A percentile compares a stretch with the other conserved stretches of the same genome.
These are phyloP conservation scores for Diadumene lineata DNA, from an alignment of 92 coral and sea anemone genomes.

Conservation along the genomic window DNA sequence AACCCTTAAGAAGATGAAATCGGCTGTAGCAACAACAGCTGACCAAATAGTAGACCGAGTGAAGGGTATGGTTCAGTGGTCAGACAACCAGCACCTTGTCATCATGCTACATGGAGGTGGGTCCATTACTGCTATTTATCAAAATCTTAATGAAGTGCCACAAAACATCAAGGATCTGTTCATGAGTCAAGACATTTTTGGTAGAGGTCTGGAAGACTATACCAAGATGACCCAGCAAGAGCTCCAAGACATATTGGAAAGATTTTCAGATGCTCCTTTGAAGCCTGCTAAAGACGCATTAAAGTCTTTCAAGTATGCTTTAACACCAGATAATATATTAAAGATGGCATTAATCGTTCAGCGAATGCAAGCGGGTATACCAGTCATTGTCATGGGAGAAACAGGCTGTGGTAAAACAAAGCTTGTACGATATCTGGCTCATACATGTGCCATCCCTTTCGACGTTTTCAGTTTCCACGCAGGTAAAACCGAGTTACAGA, in stretches of 20 bases:
- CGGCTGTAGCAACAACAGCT: slow-evolving; percentile 48
- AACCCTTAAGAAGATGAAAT: slow-evolving; percentile 54
- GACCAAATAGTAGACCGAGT: slow-evolving; percentile 81
- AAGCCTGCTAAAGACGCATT: not conserved
- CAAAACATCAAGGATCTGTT: slow-evolving; percentile 61
- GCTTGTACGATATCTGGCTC: slow-evolving; percentile 85
- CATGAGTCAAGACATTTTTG: slow-evolving; percentile 64
- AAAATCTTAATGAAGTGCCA: slow-evolving; percentile 71
- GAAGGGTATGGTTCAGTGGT: slow-evolving; percentile 92
- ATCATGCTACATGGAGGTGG: slow-evolving; percentile 79
- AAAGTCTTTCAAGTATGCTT: slow-evolving; percentile 61
- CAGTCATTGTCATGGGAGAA: slow-evolving; percentile 94
- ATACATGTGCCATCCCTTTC: slow-evolving; percentile 69
- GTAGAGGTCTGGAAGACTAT: slow-evolving; percentile 70
- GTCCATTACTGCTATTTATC: slow-evolving; percentile 81
- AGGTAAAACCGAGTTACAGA: slow-evolving; percentile 68
- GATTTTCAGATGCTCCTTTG: slow-evolving; percentile 61
- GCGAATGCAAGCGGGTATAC: slow-evolving; percentile 83
- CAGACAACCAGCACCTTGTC: slow-evolving; percentile 82
- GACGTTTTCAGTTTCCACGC: slow-evolving; percentile 83
- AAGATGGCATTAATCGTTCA: slow-evolving; percentile 89
- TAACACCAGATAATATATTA: slow-evolving; percentile 86
- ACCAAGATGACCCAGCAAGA: slow-evolving; percentile 63
- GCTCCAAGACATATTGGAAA: slow-evolving; percentile 73
- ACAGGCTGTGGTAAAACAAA: slow-evolving; percentile 98